phyloP scores from a whole-genome alignment of 2,888 invertebrate genomes.

The Agonum fuliginosum region DNA sequence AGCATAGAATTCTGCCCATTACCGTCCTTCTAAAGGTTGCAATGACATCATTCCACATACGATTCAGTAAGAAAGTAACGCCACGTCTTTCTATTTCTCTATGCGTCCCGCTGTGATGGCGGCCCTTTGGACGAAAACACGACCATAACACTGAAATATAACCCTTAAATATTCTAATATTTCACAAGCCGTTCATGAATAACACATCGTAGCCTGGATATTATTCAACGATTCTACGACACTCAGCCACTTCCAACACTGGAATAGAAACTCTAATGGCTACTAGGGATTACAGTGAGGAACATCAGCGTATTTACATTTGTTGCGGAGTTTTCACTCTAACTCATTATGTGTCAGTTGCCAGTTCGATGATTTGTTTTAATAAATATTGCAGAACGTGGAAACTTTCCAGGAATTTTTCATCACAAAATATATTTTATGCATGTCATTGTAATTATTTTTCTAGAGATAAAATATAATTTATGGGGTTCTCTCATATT shows the following conservation, averaged over 20 bases:
- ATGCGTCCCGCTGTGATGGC: neutral
- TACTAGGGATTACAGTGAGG: neutral
- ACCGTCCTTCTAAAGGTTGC: constrained; percentile 1
- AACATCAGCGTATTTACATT: neutral
- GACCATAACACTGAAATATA: constrained; percentile 57
- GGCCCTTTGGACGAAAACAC: constrained; percentile 41
- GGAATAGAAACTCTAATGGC: constrained; percentile 8
- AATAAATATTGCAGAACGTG: neutral
- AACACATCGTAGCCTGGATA: constrained; percentile 48
- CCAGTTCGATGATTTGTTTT: neutral
- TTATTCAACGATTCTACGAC: constrained; percentile 39
- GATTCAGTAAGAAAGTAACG: neutral
- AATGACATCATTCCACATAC: constrained; percentile 1
- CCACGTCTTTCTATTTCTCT: neutral
- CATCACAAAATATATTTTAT: neutral
- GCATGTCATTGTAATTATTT: neutral
- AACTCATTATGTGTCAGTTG: neutral
- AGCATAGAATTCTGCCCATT: no score
- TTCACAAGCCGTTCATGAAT: constrained; percentile 52
- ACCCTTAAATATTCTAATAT: constrained; percentile 58
- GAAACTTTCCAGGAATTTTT: neutral
- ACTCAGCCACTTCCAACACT: neutral
- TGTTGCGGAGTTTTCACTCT: neutral
- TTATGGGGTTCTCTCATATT: neutral
- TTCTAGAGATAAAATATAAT: neutral